These are phyloP conservation scores for Margarornis squamiger DNA, from an alignment of 2,797 vertebrate species.

Conservation along the genomic window DNA sequence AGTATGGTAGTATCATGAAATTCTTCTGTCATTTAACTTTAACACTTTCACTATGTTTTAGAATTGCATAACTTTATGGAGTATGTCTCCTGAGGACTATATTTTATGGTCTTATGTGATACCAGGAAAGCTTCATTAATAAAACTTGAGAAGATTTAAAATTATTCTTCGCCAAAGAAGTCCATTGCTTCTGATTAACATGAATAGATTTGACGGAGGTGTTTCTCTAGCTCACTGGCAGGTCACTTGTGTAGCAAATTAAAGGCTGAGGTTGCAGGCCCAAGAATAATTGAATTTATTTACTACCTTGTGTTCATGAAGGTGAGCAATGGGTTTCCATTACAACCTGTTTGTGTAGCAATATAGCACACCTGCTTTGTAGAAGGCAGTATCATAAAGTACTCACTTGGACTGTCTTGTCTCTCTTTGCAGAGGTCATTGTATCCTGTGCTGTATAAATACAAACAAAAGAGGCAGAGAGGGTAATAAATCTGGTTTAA, in stretches of 20 bases:
- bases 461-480: background rate
- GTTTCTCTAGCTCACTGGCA: background rate
- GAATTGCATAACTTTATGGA: background rate
- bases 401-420: background rate
- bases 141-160: background rate
- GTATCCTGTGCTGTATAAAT: background rate
- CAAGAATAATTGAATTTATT: constrained; percentile 43
- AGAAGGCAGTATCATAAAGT: background rate
- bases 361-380: background rate
- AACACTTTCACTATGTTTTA: background rate
- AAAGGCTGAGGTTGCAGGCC: constrained; percentile 4
- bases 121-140: background rate
- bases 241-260: constrained; percentile 34
- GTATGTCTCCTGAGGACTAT: background rate
- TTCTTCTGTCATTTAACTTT: background rate
- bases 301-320: constrained; percentile 34
- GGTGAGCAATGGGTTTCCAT: constrained; percentile 35
- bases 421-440: constrained; percentile 15
- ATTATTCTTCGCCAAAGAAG: background rate
- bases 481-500: background rate
- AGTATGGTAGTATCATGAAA: background rate
- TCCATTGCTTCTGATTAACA: constrained; percentile 8
- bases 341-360: constrained; percentile 37
- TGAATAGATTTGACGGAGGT: constrained; percentile 25
- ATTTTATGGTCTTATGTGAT: background rate